phyloP scores from a whole-genome alignment of 2,113 vertebrate genomes.

The Erinaceus europaeus region DNA sequence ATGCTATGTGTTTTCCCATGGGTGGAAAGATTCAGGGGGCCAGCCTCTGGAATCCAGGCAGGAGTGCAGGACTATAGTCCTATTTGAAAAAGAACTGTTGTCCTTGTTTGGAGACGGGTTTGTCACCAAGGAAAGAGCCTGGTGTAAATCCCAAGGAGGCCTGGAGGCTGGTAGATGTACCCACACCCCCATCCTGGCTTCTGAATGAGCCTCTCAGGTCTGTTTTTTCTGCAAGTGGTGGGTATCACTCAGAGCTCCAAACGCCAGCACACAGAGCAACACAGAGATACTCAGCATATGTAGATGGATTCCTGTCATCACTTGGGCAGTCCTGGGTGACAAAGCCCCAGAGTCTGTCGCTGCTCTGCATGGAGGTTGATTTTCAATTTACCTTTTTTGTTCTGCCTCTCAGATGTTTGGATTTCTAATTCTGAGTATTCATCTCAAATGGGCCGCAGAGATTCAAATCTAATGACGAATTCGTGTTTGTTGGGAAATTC shows the following conservation, averaged over 20 bases:
- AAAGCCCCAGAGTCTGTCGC: background rate
- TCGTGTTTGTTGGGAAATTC: conserved; percentile 30
- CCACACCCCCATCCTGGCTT: background rate
- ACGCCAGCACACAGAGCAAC: accelerated
- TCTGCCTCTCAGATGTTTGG: conserved; percentile 35
- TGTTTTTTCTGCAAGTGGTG: background rate
- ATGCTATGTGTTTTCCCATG: background rate
- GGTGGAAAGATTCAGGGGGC: background rate
- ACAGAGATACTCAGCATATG: background rate
- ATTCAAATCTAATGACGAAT: conserved; percentile 11
- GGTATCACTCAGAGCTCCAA: background rate
- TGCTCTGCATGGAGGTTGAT: background rate
- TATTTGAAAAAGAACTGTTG: no score
- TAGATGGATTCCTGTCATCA: background rate
- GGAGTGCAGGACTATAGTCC: background rate
- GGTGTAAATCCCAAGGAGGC: background rate
- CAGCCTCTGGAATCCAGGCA: background rate
- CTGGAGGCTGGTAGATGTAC: background rate
- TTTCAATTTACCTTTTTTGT: conserved; percentile 56
- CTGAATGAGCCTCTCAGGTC: background rate
- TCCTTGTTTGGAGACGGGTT: no score
- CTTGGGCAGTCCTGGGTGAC: background rate
- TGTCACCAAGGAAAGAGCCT: background rate
- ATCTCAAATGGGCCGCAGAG: conserved; percentile 43
- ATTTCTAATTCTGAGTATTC: conserved; percentile 57